Conservation (phyloP, 2,888 invertebrate species). For the Papilio protenor region DNA sequence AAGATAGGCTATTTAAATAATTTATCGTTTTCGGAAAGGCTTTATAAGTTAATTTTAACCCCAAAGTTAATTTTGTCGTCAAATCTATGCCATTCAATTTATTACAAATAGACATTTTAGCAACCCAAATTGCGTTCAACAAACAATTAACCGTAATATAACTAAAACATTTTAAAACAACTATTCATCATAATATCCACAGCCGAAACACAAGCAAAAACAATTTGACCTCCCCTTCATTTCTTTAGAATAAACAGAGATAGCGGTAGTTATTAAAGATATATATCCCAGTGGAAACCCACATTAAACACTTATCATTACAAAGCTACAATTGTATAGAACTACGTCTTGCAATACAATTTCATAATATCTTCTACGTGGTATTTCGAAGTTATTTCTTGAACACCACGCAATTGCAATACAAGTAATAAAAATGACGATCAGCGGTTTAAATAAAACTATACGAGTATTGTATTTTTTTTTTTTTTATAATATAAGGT, state of each 20-base stretch:
- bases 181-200: too few relatives aligned
- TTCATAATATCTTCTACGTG: neutral
- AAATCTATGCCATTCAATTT: too few relatives aligned
- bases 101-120: too few relatives aligned
- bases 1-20: too few relatives aligned
- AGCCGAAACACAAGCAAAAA: too few relatives aligned
- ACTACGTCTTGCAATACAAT: neutral
- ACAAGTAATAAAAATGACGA: neutral
- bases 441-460: constrained; percentile 14
- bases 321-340: neutral
- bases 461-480: neutral
- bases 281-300: neutral
- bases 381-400: constrained; percentile 14
- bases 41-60: too few relatives aligned
- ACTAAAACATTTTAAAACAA: neutral
- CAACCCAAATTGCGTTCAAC: too few relatives aligned
- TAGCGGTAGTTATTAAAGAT: neutral
- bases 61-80: too few relatives aligned
- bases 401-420: constrained; percentile 21
- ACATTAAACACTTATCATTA: neutral
- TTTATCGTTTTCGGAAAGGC: too few relatives aligned
- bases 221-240: neutral
- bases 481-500: too few relatives aligned
- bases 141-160: neutral
- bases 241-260: neutral